Evolutionary conservation across 2,888 invertebrate genomes (phyloP).

Genomic region (Thereva unica): DNA sequence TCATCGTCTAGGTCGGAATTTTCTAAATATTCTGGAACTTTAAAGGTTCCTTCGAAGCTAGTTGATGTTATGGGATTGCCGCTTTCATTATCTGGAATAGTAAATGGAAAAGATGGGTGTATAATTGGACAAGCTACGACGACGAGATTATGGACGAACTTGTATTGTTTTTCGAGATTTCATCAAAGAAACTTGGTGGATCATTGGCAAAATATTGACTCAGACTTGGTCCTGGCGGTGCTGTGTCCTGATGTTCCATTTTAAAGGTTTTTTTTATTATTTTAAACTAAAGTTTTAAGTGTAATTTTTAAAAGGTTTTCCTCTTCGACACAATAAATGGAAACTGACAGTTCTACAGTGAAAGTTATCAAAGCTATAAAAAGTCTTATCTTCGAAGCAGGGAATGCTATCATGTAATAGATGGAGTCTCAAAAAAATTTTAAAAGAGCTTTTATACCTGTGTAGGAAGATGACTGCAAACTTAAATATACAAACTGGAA

Average conservation of each 20-base stretch:
- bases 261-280: neutral
- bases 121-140: neutral
- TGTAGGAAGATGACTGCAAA: too few species aligned
- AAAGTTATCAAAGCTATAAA: too few species aligned
- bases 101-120: neutral
- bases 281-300: too few species aligned
- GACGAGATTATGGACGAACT: neutral
- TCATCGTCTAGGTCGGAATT: constrained; percentile 50
- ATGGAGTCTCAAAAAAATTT: too few species aligned
- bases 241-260: constrained; percentile 42
- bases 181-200: constrained; percentile 58
- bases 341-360: too few species aligned
- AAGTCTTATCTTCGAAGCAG: too few species aligned
- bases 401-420: too few species aligned
- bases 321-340: too few species aligned
- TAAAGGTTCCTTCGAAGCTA: constrained; percentile 51
- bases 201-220: constrained; percentile 59
- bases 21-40: constrained; percentile 54
- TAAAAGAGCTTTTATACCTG: too few species aligned
- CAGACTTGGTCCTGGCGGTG: constrained; percentile 44
- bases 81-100: neutral
- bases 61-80: neutral
- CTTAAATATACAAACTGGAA: too few species aligned
- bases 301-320: too few species aligned
- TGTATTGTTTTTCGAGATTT: constrained; percentile 45